Conservation (phyloP, 2,113 vertebrate genomes). For the Lonchura striata region DNA sequence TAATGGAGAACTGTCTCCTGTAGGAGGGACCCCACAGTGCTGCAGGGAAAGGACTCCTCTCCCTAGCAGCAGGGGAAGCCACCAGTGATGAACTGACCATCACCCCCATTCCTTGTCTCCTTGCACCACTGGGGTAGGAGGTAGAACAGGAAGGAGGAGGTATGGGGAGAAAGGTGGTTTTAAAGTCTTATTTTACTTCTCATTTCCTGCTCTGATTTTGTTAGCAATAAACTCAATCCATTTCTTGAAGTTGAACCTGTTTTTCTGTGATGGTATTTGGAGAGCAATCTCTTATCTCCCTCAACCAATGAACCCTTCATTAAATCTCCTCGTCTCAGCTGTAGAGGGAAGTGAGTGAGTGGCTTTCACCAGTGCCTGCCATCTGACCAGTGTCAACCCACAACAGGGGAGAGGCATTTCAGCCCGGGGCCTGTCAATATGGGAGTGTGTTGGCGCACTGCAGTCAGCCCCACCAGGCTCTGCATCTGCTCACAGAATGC, state of each 20-base stretch:
- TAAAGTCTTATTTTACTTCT: neutral
- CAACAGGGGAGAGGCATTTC: neutral
- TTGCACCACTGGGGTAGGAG: neutral
- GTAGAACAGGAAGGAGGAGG: neutral
- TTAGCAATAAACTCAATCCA: neutral
- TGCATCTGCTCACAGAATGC: neutral
- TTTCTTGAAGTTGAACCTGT: neutral
- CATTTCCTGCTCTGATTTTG: neutral
- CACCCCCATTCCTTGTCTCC: neutral
- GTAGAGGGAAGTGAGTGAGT: neutral
- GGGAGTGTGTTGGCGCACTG: neutral
- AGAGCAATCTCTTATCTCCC: neutral
- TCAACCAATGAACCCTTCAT: neutral
- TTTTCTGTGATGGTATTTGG: neutral
- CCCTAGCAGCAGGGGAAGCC: neutral
- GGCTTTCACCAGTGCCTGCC: neutral
- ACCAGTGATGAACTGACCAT: neutral
- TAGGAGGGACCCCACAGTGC: rapidly evolving
- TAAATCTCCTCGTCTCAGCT: neutral
- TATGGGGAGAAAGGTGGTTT: neutral
- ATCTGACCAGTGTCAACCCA: too few species aligned
- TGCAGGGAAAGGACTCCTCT: neutral
- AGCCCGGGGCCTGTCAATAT: rapidly evolving
- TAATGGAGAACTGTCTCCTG: neutral
- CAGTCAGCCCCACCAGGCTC: neutral